Evolutionary conservation across 2,113 vertebrate species (phyloP).

Genomic region (Diphyllodes magnificus): DNA sequence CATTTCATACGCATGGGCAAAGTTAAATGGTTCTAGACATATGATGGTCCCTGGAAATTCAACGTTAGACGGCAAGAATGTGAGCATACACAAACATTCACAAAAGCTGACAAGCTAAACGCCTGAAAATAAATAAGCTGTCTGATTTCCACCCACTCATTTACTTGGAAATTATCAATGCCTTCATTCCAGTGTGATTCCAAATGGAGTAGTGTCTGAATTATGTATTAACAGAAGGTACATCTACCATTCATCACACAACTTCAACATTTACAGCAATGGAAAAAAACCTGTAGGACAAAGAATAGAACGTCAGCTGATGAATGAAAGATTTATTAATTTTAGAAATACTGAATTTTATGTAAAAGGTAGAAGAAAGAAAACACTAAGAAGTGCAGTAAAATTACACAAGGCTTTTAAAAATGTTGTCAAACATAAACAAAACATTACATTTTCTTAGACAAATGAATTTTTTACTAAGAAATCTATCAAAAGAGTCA

Average conservation of each 20-base stretch:
- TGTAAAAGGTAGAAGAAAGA: neutral
- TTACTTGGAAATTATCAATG: constrained; percentile 41
- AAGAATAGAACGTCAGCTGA: neutral
- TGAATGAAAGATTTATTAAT: neutral
- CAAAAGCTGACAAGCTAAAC: constrained; percentile 27
- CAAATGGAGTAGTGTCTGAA: neutral
- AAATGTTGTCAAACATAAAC: neutral
- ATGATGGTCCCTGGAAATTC: constrained; percentile 49
- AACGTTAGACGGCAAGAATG: constrained; percentile 45
- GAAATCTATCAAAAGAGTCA: neutral
- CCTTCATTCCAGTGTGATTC: neutral
- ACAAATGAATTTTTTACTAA: neutral
- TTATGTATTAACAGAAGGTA: neutral
- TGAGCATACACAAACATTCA: constrained; percentile 42
- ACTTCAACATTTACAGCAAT: neutral
- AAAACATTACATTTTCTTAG: neutral
- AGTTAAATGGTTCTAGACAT: constrained; percentile 52
- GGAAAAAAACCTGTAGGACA: neutral
- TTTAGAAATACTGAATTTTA: neutral
- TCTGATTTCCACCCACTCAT: constrained; percentile 28
- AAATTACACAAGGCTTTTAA: neutral
- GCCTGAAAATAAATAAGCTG: constrained; percentile 33
- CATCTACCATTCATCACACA: neutral
- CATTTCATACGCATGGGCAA: constrained; percentile 31
- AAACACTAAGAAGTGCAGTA: neutral